Evolutionary conservation across 2,888 invertebrate genomes (phyloP).

Genomic region (Imbricaverruca yamaguchii): DNA sequence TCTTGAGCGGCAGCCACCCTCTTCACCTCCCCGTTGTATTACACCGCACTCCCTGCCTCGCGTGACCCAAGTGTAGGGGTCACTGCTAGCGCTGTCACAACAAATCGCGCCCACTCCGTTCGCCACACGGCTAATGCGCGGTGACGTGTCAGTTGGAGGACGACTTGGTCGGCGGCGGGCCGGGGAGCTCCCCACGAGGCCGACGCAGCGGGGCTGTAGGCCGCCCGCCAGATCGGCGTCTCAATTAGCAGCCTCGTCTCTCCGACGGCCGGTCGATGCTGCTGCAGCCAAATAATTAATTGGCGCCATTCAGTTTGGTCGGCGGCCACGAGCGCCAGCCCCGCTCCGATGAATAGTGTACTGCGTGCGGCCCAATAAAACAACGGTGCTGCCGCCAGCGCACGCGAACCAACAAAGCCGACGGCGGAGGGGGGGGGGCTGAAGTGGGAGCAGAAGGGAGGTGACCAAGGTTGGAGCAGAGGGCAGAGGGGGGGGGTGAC

Average conservation of each 20-base stretch:
- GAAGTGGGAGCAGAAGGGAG: too few relatives aligned
- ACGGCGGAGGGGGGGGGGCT: too few relatives aligned
- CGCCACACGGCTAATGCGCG: neutral
- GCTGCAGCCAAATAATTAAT: neutral
- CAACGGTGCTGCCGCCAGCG: neutral
- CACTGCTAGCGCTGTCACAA: too few relatives aligned
- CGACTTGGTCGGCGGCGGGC: neutral
- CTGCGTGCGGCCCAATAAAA: neutral
- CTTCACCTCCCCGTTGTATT: too few relatives aligned
- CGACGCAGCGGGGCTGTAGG: neutral
- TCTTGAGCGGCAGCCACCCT: too few relatives aligned
- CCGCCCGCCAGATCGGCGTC: neutral
- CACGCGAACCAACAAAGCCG: neutral
- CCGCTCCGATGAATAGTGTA: neutral
- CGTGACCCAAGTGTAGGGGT: too few relatives aligned
- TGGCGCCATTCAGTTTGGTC: neutral
- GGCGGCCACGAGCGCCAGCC: neutral
- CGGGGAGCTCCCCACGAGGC: neutral
- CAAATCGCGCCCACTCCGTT: too few relatives aligned
- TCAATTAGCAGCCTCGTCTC: conserved; percentile 3
- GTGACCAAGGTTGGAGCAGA: too few relatives aligned
- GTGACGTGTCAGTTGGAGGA: neutral
- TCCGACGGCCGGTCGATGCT: neutral
- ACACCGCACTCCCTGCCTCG: too few relatives aligned
- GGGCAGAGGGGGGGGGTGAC: too few relatives aligned